Evolutionary conservation across 2,113 vertebrate species (phyloP), one percentile per base, ranked within the genome.

Genomic region (Leptobrachium leishanense): DNA sequence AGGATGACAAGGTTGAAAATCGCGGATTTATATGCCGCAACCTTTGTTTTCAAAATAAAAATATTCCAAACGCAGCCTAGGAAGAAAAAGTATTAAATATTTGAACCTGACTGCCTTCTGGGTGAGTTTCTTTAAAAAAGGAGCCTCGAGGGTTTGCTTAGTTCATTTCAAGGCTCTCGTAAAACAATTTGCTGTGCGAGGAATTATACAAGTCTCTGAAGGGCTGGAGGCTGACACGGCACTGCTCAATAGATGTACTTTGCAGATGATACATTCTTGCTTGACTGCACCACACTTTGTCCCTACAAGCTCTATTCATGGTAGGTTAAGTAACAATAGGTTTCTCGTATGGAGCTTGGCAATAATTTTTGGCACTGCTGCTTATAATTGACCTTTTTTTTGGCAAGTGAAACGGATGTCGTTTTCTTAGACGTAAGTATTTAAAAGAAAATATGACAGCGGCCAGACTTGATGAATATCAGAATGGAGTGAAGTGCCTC

Each of bases 181-280:
- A 53, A 77, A 77, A 77, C 67, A 71, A 77, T 77, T 77, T 77
- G 76, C 75, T 77, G 76, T 70, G 76, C 75, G 70, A 77, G 76
- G 67, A 63, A 70, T 77, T 46, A 62, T 77, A 77, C 67, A 77
- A 77, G 54, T 63, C 76, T 77, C 76, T 63, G 67, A 77, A 77
- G 76, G 76, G 76, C 55, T 70, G 63, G 68, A 70, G 43, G 54
- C 67, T 77, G 43, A 11, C 62, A 63, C 20, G 62, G 43, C 67
- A 62, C 76, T 77, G 55, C 43, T 77, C 68, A 50, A 43, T 46
- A 62, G 76, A 46, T 77, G 68, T 77, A 77, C 43, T 69, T 41
- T 77, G 31, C 66, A 44, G 76, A 77, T 77, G 76, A 77, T 77
- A 77, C 70, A 77, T 69, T 42, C 76, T 40, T 71, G 76, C 76